These are phyloP conservation scores for Esox lucius DNA, from an alignment of 2,797 vertebrate genomes.

Conservation along the genomic window DNA sequence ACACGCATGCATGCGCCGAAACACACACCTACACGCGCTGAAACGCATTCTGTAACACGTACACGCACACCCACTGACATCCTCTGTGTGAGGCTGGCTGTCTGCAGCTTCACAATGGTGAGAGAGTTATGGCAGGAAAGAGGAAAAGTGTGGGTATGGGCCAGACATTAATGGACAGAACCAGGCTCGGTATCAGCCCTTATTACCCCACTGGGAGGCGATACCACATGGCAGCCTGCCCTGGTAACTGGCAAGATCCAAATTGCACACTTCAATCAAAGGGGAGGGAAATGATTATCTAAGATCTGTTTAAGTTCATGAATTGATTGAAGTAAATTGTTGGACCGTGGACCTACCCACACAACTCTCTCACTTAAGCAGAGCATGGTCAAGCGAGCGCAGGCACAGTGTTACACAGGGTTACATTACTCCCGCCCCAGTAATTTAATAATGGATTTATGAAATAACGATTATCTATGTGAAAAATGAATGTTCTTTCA, in stretches of 20 bases:
- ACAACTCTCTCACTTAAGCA: too few species aligned
- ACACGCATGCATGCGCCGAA: too few species aligned
- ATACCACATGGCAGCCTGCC: conserved; percentile 13
- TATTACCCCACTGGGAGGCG: conserved; percentile 45
- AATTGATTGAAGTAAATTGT: not conserved
- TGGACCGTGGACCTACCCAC: too few species aligned
- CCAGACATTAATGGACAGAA: conserved; percentile 57
- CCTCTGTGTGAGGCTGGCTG: conserved; percentile 21
- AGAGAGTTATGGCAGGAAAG: conserved; percentile 68
- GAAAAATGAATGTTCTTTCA: too few species aligned
- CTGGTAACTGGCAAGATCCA: conserved; percentile 32
- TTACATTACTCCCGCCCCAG: too few species aligned
- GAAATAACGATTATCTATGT: too few species aligned
- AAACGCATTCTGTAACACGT: not conserved
- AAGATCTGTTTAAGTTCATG: too few species aligned
- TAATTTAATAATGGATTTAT: too few species aligned
- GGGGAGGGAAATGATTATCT: too few species aligned
- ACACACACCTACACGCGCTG: too few species aligned
- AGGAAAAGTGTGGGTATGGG: conserved; percentile 24
- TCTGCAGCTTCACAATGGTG: conserved; percentile 41
- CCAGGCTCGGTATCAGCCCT: conserved; percentile 25
- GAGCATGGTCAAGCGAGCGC: too few species aligned
- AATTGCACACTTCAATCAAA: not conserved
- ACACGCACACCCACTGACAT: conserved; percentile 21
- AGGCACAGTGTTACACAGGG: too few species aligned